phyloP scores from a whole-genome alignment of 2,888 invertebrate genomes.

The Lithosia quadra region DNA sequence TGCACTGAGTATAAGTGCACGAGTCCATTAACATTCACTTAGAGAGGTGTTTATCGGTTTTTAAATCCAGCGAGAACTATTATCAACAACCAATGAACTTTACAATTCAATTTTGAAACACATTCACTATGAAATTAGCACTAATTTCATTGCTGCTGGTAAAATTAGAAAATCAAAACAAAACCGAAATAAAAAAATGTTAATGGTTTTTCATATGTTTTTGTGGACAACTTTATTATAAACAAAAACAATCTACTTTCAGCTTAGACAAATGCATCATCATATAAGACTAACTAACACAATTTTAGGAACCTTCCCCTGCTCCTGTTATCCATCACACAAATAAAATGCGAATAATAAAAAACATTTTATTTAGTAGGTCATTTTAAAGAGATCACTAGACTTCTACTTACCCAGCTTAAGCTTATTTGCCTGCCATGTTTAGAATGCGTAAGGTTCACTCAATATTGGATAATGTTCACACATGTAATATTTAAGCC shows the following conservation, averaged over 20 bases:
- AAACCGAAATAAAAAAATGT: too few relatives aligned
- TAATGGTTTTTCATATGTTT: too few relatives aligned
- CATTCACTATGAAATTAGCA: neutral
- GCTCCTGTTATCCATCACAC: too few relatives aligned
- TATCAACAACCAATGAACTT: neutral
- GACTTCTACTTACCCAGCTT: slow-evolving; percentile 10
- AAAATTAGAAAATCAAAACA: neutral
- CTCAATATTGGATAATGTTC: slow-evolving; percentile 51
- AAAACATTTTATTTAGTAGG: neutral
- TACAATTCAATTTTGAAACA: neutral
- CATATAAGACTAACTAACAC: too few relatives aligned
- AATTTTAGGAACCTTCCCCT: neutral
- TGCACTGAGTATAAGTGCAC: neutral
- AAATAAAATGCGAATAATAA: neutral
- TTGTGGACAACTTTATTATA: too few relatives aligned
- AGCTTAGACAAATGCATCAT: neutral
- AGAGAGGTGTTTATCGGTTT: too few relatives aligned
- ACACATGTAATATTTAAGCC: slow-evolving; percentile 43
- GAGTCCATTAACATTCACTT: neutral
- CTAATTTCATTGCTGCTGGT: neutral
- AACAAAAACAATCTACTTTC: too few relatives aligned
- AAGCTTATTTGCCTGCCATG: slow-evolving; percentile 41
- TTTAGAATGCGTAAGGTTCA: slow-evolving; percentile 39
- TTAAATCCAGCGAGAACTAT: neutral
- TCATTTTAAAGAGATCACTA: neutral